Percentiles rank a stretch among this genome's conserved stretches.
phyloP scores from a whole-genome alignment of 2,113 vertebrate genomes.

The Etia nguti region DNA sequence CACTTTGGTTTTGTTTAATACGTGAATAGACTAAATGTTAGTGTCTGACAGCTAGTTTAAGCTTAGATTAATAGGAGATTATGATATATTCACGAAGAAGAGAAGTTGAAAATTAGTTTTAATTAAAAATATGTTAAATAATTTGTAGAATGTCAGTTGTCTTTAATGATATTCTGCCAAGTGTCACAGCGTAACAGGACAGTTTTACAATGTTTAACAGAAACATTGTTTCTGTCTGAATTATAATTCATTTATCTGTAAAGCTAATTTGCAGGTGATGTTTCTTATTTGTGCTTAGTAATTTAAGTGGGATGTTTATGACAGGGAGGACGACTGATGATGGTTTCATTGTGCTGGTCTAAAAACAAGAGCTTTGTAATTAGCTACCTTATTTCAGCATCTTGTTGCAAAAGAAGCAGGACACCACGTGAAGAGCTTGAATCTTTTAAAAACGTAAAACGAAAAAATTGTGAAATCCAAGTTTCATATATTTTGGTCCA shows the following conservation, averaged over 20 bases:
- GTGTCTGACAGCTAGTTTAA: neutral
- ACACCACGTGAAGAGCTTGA: neutral
- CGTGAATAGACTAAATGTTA: neutral
- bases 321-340: neutral
- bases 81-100: neutral
- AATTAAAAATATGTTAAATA: neutral
- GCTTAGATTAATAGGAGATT: neutral
- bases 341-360: neutral
- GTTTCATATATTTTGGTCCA: neutral
- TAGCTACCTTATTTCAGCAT: neutral
- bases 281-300: neutral
- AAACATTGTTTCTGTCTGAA: neutral
- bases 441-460: neutral
- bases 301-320: neutral
- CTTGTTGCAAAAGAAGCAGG: neutral
- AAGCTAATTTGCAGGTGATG: neutral
- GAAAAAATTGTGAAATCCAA: neutral
- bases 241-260: neutral
- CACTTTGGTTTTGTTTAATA: neutral
- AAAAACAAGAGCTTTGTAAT: neutral
- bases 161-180: neutral
- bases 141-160: neutral
- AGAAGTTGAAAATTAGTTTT: neutral
- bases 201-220: neutral
- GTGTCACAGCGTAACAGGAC: neutral